Evolutionary conservation across 2,888 invertebrate species (phyloP), one percentile per base, ranked within the genome.

Genomic region (Adineta ricciae): DNA sequence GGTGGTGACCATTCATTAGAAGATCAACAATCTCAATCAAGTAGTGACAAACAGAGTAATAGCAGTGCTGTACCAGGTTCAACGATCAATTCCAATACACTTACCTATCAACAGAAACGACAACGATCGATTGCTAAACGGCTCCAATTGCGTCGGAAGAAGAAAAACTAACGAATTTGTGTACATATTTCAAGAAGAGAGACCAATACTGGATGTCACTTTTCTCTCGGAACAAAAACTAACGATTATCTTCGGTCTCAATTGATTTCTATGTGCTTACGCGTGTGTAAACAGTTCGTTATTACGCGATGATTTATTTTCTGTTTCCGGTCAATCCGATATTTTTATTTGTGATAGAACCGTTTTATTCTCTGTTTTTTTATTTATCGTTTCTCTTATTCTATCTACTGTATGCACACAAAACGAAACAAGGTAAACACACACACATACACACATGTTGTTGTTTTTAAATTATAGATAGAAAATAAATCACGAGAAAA

Each of bases 111-210:
- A 78, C 78, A 78, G 41, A 78, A 78, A 78, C 78, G 78, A 8
- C 78, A 78, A n/a, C 78, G 78, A 41, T 78, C 78, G n/a, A 78
- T 78, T 41, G 78, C 78, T 78, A 78, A 78, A 78, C 41, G 78
- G n/a, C 41, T 78, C 24, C 78, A 78, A 41, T 78, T 78, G 41
- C 78, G 78, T n/a, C 78, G 78, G 4, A 78, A 78, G 41, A 78
- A 78, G 78, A 78, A 78, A 78, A 64, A 64, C 19, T 64, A 64
- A 36, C 19, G 32, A 19, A 27, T 16, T 32, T 64, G 19, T 64
- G 64, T 64, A 64, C 32, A 64, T 64, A 64, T 14, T 8, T 64
- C 11, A 50, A 50, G 21, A 50, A 11, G 21, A n/a, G n/a, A 52
- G 24, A 52, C 5, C 21, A 52, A 52, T 5, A 16, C 27, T 14